These are phyloP conservation scores for Palythoa grandiflora DNA, from an alignment of 92 coral and sea anemone species.

Conservation along the genomic window DNA sequence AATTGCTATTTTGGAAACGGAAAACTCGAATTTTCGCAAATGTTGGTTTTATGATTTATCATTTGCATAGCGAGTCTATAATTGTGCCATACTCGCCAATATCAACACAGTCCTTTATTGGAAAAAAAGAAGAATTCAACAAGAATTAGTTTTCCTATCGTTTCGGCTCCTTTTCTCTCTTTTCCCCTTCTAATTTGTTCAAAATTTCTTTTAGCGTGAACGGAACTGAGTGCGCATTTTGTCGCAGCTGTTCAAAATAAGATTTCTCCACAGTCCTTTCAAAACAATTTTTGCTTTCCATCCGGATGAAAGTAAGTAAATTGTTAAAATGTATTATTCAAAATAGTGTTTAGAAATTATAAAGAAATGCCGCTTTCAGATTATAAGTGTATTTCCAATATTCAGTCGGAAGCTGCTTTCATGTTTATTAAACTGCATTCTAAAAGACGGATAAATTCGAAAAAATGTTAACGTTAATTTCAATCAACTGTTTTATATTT, in stretches of 20 bases:
- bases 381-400: background rate
- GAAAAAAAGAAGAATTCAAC: background rate
- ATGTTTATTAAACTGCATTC: too few species aligned
- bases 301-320: background rate
- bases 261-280: background rate
- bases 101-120: background rate
- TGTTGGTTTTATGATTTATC: background rate
- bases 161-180: background rate
- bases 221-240: background rate
- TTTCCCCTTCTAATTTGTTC: background rate
- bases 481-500: too few species aligned
- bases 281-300: constrained; percentile 1
- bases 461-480: too few species aligned
- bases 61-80: background rate
- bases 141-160: background rate
- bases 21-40: background rate
- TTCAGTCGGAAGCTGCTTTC: too few species aligned
- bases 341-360: background rate
- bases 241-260: background rate
- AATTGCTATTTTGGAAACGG: background rate
- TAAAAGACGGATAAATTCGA: too few species aligned
- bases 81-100: background rate
- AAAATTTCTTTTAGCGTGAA: background rate
- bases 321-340: background rate
- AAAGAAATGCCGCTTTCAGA: background rate